These are phyloP conservation scores for Pteropus alecto DNA, from an alignment of 2,113 vertebrate genomes.

Conservation along the genomic window DNA sequence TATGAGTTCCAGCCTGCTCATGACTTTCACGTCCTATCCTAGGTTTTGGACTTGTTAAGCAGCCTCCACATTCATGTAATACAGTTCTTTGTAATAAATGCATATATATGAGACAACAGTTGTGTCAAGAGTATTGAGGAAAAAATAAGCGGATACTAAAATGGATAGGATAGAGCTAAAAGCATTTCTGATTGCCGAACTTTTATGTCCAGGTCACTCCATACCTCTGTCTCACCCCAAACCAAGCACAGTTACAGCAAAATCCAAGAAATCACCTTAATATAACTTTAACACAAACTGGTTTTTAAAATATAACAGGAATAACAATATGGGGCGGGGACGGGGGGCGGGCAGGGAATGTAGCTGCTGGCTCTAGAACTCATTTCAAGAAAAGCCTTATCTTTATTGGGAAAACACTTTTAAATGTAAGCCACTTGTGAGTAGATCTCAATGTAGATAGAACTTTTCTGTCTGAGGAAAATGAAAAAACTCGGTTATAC, in stretches of 20 bases:
- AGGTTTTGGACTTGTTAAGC: not conserved
- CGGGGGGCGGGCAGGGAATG: not conserved
- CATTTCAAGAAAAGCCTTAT: slow-evolving; percentile 1
- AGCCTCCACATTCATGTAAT: not conserved
- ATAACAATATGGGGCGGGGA: not conserved
- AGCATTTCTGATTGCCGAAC: not conserved
- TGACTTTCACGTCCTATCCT: not conserved
- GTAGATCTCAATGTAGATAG: not conserved
- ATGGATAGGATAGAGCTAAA: not conserved
- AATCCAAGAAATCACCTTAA: not conserved
- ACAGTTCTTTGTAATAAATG: not conserved
- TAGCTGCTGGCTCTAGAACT: not conserved
- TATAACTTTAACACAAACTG: not conserved
- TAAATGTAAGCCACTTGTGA: not conserved
- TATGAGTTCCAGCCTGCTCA: not conserved
- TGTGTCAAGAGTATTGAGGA: not conserved
- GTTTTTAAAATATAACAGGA: not conserved
- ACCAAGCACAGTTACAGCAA: not conserved
- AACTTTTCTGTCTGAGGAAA: not conserved
- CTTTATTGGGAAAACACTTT: not conserved
- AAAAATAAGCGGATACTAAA: not conserved
- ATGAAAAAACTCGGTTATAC: not conserved
- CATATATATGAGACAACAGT: not conserved
- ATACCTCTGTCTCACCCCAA: not conserved
- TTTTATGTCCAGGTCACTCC: not conserved